Evolutionary conservation across 1,140 invertebrate species (phyloP).

Genomic region (Apis florea): DNA sequence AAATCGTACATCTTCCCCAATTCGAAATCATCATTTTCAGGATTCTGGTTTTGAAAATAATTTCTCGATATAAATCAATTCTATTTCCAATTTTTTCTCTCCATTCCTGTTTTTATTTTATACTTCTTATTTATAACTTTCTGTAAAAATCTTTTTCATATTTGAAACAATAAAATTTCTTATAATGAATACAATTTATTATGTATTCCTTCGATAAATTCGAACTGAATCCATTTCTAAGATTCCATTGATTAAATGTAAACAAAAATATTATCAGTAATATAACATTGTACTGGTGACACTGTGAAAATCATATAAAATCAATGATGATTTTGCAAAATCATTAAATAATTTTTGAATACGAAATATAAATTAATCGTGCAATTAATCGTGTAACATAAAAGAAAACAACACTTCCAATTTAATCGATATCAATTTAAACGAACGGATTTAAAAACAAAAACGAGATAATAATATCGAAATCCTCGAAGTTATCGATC

Average conservation of each 20-base stretch:
- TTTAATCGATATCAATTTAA: not conserved
- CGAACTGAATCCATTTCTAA: no score
- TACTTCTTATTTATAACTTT: constrained; percentile 8
- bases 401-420: not conserved
- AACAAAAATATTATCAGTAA: not conserved
- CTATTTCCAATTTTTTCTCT: not conserved
- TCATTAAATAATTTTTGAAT: not conserved
- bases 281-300: not conserved
- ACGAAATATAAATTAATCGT: not conserved
- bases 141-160: not conserved
- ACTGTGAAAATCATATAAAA: not conserved
- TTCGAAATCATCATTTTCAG: not conserved
- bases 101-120: not conserved
- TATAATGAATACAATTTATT: not conserved
- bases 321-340: not conserved
- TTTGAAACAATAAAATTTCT: constrained; percentile 4
- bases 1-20: not conserved
- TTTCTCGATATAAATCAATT: constrained; percentile 6
- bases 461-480: not conserved
- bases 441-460: no score
- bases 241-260: not conserved
- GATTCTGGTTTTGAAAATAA: constrained; percentile 30
- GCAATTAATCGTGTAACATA: not conserved
- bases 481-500: not conserved
- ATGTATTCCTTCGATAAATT: not conserved